These are phyloP conservation scores for Leptocoma aspasia DNA, from an alignment of 2,113 vertebrate genomes.

Conservation along the genomic window DNA sequence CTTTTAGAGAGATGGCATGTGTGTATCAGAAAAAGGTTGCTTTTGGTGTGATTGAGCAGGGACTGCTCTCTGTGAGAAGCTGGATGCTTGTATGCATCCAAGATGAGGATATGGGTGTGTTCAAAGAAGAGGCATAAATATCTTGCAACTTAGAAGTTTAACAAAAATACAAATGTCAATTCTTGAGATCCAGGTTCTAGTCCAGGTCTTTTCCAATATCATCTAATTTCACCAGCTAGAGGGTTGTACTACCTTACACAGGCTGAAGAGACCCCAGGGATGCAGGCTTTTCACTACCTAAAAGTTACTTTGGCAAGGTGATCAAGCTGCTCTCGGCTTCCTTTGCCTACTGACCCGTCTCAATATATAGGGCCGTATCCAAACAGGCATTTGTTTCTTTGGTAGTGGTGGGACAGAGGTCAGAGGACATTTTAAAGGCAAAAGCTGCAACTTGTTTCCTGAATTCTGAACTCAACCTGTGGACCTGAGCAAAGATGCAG, in stretches of 20 bases:
- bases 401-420: neutral
- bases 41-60: neutral
- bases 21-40: neutral
- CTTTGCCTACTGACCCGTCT: neutral
- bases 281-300: neutral
- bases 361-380: neutral
- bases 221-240: neutral
- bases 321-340: neutral
- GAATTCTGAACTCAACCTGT: neutral
- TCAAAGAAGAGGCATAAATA: neutral
- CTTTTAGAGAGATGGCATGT: accelerated
- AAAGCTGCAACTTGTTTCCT: neutral
- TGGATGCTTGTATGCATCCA: too few relatives aligned
- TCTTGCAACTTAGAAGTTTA: neutral
- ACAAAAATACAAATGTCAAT: neutral
- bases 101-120: neutral
- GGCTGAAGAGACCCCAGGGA: neutral
- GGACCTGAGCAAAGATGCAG: neutral
- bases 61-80: neutral
- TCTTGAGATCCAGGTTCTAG: neutral
- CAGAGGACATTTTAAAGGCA: neutral
- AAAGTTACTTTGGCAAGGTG: neutral
- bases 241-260: neutral
- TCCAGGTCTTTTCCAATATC: neutral
- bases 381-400: neutral